Conservation (phyloP, 2,797 vertebrate species). For the Typhlichthys eigenmanni region DNA sequence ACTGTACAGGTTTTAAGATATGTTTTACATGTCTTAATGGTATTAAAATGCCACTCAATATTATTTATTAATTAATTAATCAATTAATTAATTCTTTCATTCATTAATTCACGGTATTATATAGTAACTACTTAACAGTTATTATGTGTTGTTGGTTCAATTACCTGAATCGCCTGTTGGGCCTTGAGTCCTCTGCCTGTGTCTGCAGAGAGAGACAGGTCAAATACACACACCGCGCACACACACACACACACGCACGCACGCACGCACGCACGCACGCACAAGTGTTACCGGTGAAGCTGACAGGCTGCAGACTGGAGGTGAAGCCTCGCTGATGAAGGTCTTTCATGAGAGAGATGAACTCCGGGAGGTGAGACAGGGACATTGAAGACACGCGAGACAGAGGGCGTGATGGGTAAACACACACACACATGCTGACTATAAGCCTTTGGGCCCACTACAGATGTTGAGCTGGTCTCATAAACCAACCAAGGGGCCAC, state of each 20-base stretch:
- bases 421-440: too few species aligned
- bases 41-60: too few species aligned
- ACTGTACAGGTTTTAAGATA: too few species aligned
- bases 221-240: neutral
- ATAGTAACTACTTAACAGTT: neutral
- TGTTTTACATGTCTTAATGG: too few species aligned
- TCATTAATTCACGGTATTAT: too few species aligned
- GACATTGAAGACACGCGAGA: slow-evolving; percentile 68
- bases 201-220: slow-evolving; percentile 61
- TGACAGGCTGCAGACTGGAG: slow-evolving; percentile 77
- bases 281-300: slow-evolving; percentile 79
- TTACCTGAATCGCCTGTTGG: slow-evolving; percentile 79
- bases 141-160: neutral
- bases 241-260: neutral
- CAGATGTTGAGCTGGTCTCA: too few species aligned
- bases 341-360: slow-evolving; percentile 85
- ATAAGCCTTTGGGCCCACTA: too few species aligned
- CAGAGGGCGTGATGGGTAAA: neutral
- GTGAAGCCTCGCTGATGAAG: slow-evolving; percentile 85
- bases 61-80: too few species aligned
- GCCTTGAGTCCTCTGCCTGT: slow-evolving; percentile 90
- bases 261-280: neutral
- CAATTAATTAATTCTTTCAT: too few species aligned
- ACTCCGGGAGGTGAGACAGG: slow-evolving; percentile 77
- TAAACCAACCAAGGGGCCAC: too few species aligned